Evolutionary conservation across 2,888 invertebrate species (phyloP).

Genomic region (Octodonta nipae): DNA sequence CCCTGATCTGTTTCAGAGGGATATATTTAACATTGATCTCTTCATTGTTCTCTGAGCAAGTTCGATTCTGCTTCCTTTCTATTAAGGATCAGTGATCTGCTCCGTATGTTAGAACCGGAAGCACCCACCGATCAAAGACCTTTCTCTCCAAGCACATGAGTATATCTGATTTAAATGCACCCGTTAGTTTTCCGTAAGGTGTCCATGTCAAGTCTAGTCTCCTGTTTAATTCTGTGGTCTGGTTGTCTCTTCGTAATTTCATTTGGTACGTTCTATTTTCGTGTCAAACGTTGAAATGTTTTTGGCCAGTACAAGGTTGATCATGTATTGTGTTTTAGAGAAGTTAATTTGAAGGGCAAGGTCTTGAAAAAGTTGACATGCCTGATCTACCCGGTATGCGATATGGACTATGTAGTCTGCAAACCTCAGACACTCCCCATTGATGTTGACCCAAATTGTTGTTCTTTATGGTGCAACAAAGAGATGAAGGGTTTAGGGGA

Average conservation of each 20-base stretch:
- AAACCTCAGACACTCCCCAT: slow-evolving; percentile 1
- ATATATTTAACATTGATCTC: neutral
- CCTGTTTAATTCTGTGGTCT: neutral
- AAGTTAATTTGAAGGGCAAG: neutral
- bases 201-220: neutral
- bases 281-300: slow-evolving; percentile 1
- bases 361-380: no score
- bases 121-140: neutral
- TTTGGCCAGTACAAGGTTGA: neutral
- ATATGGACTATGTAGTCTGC: slow-evolving; percentile 1
- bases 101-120: slow-evolving; percentile 1
- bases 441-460: neutral
- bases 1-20: no score
- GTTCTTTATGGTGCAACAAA: neutral
- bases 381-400: neutral
- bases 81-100: neutral
- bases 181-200: neutral
- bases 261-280: neutral
- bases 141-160: neutral
- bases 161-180: no score
- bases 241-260: no score
- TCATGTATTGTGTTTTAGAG: neutral
- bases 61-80: slow-evolving; percentile 1
- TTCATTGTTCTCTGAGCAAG: neutral
- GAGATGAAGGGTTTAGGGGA: neutral